Evolutionary conservation across 2,888 invertebrate genomes (phyloP).

Genomic region (Nomada fabriciana): DNA sequence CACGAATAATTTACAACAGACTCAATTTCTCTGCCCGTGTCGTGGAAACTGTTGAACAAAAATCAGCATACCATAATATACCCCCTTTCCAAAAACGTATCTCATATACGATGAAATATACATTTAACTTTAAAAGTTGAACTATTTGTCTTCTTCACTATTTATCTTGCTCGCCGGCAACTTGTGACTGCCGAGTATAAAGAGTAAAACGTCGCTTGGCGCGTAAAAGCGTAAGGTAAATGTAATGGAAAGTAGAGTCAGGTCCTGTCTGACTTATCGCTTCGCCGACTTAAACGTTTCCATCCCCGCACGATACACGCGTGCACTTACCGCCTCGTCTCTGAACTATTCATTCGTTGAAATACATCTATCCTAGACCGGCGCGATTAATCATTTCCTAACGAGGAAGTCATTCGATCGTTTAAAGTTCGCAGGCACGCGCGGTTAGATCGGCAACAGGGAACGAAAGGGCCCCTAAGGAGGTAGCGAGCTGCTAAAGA

Average conservation of each 20-base stretch:
- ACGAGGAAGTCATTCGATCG: constrained; percentile 4
- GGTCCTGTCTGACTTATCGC: constrained; percentile 48
- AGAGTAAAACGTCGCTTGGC: constrained; percentile 43
- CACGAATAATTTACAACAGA: no score
- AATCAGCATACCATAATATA: constrained; percentile 8
- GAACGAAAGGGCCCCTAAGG: constrained; percentile 13
- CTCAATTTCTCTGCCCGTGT: not conserved
- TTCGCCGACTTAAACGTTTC: constrained; percentile 43
- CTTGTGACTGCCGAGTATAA: constrained; percentile 40
- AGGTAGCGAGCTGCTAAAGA: constrained; percentile 57
- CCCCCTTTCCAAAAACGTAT: constrained; percentile 1
- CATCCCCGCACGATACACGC: not conserved
- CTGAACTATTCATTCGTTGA: constrained; percentile 12
- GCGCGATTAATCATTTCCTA: constrained; percentile 31
- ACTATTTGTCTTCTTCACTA: constrained; percentile 56
- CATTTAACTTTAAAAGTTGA: constrained; percentile 52
- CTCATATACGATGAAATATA: constrained; percentile 48
- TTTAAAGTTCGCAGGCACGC: constrained; percentile 23
- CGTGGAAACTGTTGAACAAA: constrained; percentile 10
- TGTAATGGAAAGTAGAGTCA: constrained; percentile 51
- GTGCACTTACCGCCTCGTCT: not conserved
- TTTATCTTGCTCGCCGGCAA: constrained; percentile 48
- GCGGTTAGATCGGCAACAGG: constrained; percentile 43
- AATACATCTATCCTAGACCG: constrained; percentile 6
- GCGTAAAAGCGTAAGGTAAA: constrained; percentile 44